These are phyloP conservation scores for Cyanistes caeruleus DNA, from an alignment of 2,113 vertebrate genomes.

Conservation along the genomic window DNA sequence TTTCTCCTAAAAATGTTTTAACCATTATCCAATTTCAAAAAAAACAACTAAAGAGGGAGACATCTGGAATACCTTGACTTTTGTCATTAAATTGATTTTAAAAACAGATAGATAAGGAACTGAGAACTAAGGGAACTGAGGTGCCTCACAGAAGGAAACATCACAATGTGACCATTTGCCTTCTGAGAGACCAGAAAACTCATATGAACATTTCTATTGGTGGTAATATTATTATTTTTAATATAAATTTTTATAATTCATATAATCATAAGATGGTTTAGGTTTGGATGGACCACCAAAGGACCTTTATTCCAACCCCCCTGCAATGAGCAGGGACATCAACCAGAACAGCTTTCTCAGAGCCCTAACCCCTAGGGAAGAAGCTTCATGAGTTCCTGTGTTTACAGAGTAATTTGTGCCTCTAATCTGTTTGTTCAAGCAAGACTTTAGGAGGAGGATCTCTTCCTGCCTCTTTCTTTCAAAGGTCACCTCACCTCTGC, in stretches of 20 bases:
- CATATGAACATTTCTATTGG: neutral
- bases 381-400: neutral
- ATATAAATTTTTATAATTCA: neutral
- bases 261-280: neutral
- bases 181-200: neutral
- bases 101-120: neutral
- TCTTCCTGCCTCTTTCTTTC: neutral
- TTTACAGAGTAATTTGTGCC: neutral
- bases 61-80: neutral
- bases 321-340: neutral
- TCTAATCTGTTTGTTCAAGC: neutral
- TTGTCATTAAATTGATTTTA: neutral
- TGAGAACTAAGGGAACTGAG: neutral
- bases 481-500: neutral
- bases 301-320: rapidly evolving
- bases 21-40: neutral
- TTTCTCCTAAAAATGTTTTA: neutral
- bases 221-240: neutral
- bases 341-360: neutral
- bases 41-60: neutral
- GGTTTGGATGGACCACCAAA: neutral
- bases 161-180: rapidly evolving
- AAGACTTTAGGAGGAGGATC: neutral
- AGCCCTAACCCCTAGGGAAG: rapidly evolving
- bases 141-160: neutral